Conservation (phyloP, 2,797 vertebrate genomes). For the Leptodactylus fallax region DNA sequence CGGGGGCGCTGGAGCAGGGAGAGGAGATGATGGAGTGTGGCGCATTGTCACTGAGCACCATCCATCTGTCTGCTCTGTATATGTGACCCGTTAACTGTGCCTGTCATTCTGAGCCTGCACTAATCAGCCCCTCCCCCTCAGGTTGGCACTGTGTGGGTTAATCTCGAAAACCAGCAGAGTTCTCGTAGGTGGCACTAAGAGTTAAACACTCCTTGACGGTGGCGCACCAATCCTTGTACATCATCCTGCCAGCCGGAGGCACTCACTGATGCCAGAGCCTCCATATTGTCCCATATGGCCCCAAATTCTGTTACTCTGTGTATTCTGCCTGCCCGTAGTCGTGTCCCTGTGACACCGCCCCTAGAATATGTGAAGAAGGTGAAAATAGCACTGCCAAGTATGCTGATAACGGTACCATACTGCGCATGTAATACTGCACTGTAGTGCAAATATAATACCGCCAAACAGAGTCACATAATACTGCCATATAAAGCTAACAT, state of each 20-base stretch:
- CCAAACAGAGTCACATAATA: background rate
- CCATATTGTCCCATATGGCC: background rate
- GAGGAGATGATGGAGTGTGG: background rate
- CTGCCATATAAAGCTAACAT: background rate
- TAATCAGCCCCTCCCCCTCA: background rate
- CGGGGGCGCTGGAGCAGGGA: background rate
- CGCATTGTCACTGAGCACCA: background rate
- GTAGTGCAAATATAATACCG: background rate
- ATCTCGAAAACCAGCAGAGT: too few relatives aligned
- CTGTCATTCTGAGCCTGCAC: background rate
- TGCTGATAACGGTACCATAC: background rate
- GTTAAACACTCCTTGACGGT: background rate
- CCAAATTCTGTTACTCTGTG: background rate
- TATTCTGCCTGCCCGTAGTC: too few relatives aligned
- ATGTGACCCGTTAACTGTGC: background rate
- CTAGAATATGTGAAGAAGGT: too few relatives aligned
- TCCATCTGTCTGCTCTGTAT: constrained; percentile 15
- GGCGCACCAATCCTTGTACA: background rate
- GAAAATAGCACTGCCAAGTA: too few relatives aligned
- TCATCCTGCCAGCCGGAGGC: background rate
- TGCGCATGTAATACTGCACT: background rate
- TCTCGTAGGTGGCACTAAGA: background rate
- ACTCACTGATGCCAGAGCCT: background rate
- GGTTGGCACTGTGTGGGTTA: too few relatives aligned
- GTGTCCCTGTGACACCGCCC: too few relatives aligned